Conservation (phyloP, 2,113 vertebrate genomes). For the Glaucidium brasilianum region DNA sequence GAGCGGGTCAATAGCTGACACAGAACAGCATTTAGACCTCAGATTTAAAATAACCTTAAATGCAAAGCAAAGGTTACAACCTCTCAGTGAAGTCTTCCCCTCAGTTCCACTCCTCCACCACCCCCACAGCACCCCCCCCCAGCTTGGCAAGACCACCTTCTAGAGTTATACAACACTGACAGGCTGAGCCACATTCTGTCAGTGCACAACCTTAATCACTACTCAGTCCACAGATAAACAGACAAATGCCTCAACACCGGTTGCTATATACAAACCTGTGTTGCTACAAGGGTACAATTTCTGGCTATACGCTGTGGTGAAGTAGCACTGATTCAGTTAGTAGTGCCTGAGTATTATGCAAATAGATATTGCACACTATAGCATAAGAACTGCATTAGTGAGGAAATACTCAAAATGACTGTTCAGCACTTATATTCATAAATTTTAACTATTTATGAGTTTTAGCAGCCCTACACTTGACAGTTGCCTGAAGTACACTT, state of each 20-base stretch:
- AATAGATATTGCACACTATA: not conserved
- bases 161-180: not conserved
- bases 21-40: not conserved
- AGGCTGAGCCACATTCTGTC: not conserved
- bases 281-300: not conserved
- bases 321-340: not conserved
- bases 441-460: not conserved
- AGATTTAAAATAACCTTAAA: not conserved
- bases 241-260: not conserved
- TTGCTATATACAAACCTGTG: not conserved
- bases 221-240: not conserved
- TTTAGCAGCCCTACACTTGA: not conserved
- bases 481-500: not conserved
- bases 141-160: not conserved
- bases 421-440: not conserved
- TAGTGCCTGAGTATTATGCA: not conserved
- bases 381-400: not conserved
- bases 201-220: not conserved
- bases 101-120: not conserved
- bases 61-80: not conserved
- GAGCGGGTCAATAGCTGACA: not conserved
- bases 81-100: not conserved
- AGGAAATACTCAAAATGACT: not conserved
- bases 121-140: no score
- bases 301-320: not conserved